phyloP scores from a whole-genome alignment of 2,888 invertebrate genomes.

The Platycheirus albimanus region DNA sequence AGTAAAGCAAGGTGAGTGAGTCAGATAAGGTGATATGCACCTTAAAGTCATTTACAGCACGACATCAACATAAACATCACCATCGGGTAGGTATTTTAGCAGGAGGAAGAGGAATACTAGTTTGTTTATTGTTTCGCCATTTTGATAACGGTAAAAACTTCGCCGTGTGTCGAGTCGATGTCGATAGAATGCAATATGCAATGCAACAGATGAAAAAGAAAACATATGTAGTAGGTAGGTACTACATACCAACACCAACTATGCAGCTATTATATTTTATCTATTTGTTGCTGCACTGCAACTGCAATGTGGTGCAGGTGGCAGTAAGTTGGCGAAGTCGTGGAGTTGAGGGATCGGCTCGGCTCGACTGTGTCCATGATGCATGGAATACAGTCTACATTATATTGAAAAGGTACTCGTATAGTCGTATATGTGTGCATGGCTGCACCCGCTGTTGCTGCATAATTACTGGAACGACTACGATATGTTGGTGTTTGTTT shows the following conservation, averaged over 20 bases:
- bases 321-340: no score
- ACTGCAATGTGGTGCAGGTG: constrained; percentile 52
- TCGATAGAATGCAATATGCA: no score
- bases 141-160: constrained; percentile 67
- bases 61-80: constrained; percentile 9
- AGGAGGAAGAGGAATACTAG: constrained; percentile 39
- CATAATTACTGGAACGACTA: constrained; percentile 62
- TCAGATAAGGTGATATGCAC: constrained; percentile 38
- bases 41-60: constrained; percentile 29
- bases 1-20: constrained; percentile 57
- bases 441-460: constrained; percentile 51
- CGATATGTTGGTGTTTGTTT: constrained; percentile 8
- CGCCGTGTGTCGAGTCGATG: constrained; percentile 43
- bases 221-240: no score
- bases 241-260: no score
- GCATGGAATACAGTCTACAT: constrained; percentile 50
- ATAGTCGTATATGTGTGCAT: constrained; percentile 20
- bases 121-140: constrained; percentile 72
- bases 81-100: constrained; percentile 17
- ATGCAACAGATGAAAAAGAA: constrained; percentile 59
- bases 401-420: not conserved
- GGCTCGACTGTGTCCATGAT: constrained; percentile 63
- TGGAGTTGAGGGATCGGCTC: constrained; percentile 56
- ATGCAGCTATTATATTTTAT: constrained; percentile 57
- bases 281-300: constrained; percentile 47